Evolutionary conservation across 92 coral and sea anemone species (phyloP), one percentile per base, ranked within the genome.

Genomic region (Pocillopora grandis): DNA sequence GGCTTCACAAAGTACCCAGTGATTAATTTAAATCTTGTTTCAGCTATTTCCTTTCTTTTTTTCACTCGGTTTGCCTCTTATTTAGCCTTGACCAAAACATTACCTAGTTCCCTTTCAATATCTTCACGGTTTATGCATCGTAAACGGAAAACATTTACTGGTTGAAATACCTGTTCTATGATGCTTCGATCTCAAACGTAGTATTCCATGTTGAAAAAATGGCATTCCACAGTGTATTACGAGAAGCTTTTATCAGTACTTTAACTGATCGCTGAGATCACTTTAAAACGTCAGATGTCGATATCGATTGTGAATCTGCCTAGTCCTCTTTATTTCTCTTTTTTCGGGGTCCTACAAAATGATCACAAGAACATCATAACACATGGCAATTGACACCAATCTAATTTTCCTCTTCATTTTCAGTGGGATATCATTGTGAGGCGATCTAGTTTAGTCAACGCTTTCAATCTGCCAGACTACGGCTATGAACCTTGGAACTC

Each of bases 381-480:
- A 2, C 0, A 36, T 27, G 20, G 13, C 14, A 15, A 0, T 12
- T 79, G 11, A 55, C 58, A 19, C 37, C 14, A n/a, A 42, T 42
- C 52, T 42, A 17, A n/a, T 1, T 37, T n/a, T 76, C 27, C 55
- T 18, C 78, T 58, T 52, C 17, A 66, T 81, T 49, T 74, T 27
- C 59, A 95, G 98, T 95, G 98, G 98, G 98, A 95, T 80, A 79
- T 97, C 52, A 85, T 95, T 81, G 93, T 97, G 5, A 79, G 93
- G 57, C 88, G 92, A 75, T 91, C 92, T 77, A 90, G 90, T 13
- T 72, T 94, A 37, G 88, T 88, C 60, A 90, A 86, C 86, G 92
- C 92, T 86, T 94, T 89, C 90, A 92, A 87, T 17, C 80, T 97
- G 33, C 89, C 92, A 16, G 85, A 82, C 72, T 94, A 83, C 70